A percentile compares a stretch with the other conserved stretches of the same genome.
phyloP scores from a whole-genome alignment of 2,113 vertebrate species.

The Oreocharis arfaki region DNA sequence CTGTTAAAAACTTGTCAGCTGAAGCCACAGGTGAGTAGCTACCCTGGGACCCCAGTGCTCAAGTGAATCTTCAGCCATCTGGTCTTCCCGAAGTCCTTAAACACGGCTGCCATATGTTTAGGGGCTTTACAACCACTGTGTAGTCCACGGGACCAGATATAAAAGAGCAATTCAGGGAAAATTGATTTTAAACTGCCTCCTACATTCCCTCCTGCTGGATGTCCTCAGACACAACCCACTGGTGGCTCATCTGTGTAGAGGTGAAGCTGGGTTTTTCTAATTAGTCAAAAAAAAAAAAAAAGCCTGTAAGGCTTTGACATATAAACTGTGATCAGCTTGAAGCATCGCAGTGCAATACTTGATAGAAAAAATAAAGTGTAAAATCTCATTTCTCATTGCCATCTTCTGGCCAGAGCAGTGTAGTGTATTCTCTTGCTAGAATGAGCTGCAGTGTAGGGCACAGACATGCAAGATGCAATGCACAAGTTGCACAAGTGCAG shows the following conservation, averaged over 20 bases:
- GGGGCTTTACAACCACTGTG: not conserved
- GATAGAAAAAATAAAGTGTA: not conserved
- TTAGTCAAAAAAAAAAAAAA: not conserved
- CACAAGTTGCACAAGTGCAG: not conserved
- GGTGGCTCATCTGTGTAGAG: not conserved
- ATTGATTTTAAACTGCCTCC: not conserved
- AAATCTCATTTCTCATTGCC: constrained; percentile 60
- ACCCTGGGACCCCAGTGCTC: not conserved
- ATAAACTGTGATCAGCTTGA: not conserved
- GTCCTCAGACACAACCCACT: not conserved
- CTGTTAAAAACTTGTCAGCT: not conserved
- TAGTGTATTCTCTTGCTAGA: not conserved
- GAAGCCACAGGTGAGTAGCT: not conserved
- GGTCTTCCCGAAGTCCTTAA: not conserved
- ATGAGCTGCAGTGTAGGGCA: not conserved
- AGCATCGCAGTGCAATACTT: not conserved
- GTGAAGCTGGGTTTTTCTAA: not conserved
- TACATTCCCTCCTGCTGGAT: not conserved
- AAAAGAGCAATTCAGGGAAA: not conserved
- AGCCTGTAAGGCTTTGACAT: not conserved
- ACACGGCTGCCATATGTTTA: not conserved
- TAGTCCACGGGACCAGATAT: not conserved
- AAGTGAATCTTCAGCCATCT: not conserved
- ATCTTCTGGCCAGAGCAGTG: constrained; percentile 57
- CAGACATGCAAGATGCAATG: not conserved